phyloP scores from a whole-genome alignment of 2,888 invertebrate species.

The Tipula helvola region DNA sequence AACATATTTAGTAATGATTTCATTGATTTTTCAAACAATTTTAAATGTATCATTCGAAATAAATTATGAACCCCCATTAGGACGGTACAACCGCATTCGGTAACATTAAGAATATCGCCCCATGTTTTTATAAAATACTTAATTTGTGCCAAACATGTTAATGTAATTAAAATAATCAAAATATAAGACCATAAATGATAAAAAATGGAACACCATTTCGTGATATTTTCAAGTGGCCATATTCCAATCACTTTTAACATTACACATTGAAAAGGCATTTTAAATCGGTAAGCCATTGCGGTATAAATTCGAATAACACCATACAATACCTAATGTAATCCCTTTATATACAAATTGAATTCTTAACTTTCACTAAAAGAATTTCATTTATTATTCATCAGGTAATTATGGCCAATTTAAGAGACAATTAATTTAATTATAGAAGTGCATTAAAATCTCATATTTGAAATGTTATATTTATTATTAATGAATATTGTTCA shows the following conservation, averaged over 20 bases:
- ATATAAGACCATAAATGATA: constrained; percentile 30
- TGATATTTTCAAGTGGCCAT: constrained; percentile 25
- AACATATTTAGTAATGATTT: constrained; percentile 26
- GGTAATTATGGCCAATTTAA: neutral
- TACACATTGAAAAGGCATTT: constrained; percentile 28
- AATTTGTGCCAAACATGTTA: constrained; percentile 29
- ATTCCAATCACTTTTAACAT: constrained; percentile 32
- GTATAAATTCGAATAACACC: neutral
- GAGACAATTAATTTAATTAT: neutral
- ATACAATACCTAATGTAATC: neutral
- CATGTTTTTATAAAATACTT: constrained; percentile 26
- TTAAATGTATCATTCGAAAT: constrained; percentile 30
- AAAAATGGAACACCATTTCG: constrained; percentile 10
- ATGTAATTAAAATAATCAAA: constrained; percentile 26
- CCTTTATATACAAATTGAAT: neutral
- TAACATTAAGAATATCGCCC: constrained; percentile 29
- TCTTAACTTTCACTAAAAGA: neutral
- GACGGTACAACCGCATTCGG: constrained; percentile 34
- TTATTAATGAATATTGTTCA: neutral
- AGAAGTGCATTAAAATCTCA: neutral
- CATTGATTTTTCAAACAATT: constrained; percentile 24
- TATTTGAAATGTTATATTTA: neutral
- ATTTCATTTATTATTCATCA: neutral
- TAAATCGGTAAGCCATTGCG: neutral
- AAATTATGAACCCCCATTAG: constrained; percentile 33